A percentile compares a stretch with the other conserved stretches of the same genome.
These are phyloP conservation scores for Mugil cephalus DNA, from an alignment of 2,113 vertebrate genomes.

Conservation along the genomic window DNA sequence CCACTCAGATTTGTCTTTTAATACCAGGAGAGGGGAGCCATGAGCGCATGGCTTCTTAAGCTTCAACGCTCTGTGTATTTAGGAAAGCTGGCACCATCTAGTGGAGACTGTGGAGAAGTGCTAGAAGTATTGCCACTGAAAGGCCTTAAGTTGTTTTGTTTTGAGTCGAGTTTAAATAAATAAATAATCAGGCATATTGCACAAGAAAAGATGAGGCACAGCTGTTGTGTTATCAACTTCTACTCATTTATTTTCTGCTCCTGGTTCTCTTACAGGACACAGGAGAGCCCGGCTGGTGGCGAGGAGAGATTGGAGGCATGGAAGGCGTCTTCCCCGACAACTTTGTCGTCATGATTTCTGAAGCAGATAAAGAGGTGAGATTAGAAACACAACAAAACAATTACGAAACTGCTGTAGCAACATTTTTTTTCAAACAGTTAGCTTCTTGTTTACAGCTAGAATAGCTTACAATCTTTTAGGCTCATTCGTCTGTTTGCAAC, in stretches of 20 bases:
- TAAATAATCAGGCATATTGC: background rate
- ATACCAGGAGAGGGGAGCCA: no score
- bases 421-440: no score
- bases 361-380: slow-evolving; percentile 93
- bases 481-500: no score
- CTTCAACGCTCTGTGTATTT: background rate
- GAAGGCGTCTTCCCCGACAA: slow-evolving; percentile 96
- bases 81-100: slow-evolving; percentile 48
- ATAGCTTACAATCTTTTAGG: no score
- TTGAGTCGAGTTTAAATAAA: background rate
- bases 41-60: background rate
- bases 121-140: no score
- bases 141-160: no score
- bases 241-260: background rate
- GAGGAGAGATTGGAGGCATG: slow-evolving; percentile 90
- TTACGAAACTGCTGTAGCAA: no score
- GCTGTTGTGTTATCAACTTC: no score
- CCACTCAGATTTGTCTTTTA: no score
- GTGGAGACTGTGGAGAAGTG: slow-evolving; percentile 28
- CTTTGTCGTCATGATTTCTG: slow-evolving; percentile 87
- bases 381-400: background rate
- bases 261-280: slow-evolving; percentile 86
- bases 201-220: background rate
- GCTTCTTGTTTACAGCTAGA: no score
- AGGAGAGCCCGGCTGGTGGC: slow-evolving; percentile 95